Evolutionary conservation across 2,113 vertebrate genomes (phyloP), one percentile per base, ranked within the genome.

Genomic region (Laterallus jamaicensis): DNA sequence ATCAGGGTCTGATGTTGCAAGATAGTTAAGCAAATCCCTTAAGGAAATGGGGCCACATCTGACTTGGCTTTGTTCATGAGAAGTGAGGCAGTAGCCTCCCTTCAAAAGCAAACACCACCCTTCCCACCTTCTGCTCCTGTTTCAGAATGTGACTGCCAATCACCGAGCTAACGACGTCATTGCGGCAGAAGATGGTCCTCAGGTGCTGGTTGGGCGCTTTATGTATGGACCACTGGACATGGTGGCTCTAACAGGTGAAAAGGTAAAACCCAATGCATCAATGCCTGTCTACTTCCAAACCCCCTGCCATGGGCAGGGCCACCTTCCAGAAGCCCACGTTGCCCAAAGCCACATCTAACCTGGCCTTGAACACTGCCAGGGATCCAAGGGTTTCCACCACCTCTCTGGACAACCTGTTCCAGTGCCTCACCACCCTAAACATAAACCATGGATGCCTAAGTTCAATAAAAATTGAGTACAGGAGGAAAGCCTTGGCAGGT

Each of bases 211-310:
- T 58, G 99, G 99, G 21, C 99, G 99, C 67, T 99, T 99, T 95
- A 99, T 99, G 99, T 99, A 99, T 5, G 99, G 99, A 26, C 99
- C 99, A 66, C 97, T 99, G 64, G 99, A 99, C 98, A 99, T 99
- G 99, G 99, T 99, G 52, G 99, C 99, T 50, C 97, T 99, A 84
- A 99, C 99, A 2, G 99, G 99, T 55, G 99, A 99, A 97, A 99
- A 99, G 99, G 99, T 99, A 96, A 91, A 20, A 26, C 74, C 32
- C 44, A 47, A 47, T 19, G 44, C 18, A 18, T 47, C 44, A 18
- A 47, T 19, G 8, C 17, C 44, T 47, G 6, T 18, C 44, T 47
- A 47, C 7, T 47, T 47, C 44, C 44, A 18, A 47, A 16, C 44
- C 44, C 44, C 44, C 44, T 47, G 44, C 44, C 44, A 47, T 47